Percentiles rank a stretch among this genome's conserved stretches.
phyloP scores from a whole-genome alignment of 1,140 invertebrate species.

The Caenorhabditis tropicalis region DNA sequence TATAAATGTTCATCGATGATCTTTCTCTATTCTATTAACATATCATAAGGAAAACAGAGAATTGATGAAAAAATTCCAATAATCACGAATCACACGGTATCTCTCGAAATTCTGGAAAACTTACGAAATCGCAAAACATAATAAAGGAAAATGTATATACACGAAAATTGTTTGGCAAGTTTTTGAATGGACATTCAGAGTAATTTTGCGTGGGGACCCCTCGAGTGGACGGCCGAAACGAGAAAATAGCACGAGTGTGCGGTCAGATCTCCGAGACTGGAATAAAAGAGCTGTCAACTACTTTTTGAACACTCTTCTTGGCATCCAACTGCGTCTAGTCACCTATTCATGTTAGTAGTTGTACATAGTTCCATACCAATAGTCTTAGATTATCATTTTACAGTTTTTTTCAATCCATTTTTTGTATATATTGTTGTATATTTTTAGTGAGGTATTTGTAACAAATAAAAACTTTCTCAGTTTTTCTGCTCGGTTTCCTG shows the following conservation, averaged over 20 bases:
- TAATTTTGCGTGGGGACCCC: conserved; percentile 11
- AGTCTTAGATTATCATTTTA: neutral
- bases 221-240: neutral
- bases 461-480: neutral
- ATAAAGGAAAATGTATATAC: conserved; percentile 33
- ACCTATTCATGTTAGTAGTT: neutral
- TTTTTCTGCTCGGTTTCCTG: conserved; percentile 23
- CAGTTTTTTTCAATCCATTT: too few relatives aligned
- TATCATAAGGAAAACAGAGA: too few relatives aligned
- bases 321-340: neutral
- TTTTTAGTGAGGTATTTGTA: neutral
- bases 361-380: neutral
- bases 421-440: too few relatives aligned
- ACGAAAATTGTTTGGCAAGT: conserved; percentile 25
- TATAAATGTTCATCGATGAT: neutral
- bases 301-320: conserved; percentile 35
- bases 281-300: conserved; percentile 37
- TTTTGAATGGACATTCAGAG: conserved; percentile 43
- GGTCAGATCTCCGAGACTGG: conserved; percentile 6
- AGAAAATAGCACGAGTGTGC: conserved; percentile 30
- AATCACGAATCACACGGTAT: neutral
- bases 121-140: conserved; percentile 39
- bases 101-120: neutral
- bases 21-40: too few relatives aligned
- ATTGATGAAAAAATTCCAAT: neutral